These are phyloP conservation scores for Haliaeetus albicilla DNA, from an alignment of 2,797 vertebrate genomes.

Conservation along the genomic window DNA sequence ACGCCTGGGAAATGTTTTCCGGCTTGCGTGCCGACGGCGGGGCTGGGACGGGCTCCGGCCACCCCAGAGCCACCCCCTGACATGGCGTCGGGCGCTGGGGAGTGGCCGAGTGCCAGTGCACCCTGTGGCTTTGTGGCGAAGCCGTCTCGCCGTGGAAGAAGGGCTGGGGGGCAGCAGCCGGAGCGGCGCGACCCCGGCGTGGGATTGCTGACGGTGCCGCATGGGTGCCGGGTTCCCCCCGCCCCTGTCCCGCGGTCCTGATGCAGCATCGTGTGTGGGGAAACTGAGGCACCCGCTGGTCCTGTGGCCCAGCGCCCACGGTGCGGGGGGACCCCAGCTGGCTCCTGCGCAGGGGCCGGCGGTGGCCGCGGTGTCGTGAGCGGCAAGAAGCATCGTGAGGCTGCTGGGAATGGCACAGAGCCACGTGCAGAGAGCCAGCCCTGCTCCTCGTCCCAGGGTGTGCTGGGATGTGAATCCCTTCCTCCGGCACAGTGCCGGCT, in stretches of 20 bases:
- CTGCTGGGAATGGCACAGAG: not conserved
- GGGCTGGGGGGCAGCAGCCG: not conserved
- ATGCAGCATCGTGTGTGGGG: not conserved
- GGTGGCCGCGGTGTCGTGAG: not conserved
- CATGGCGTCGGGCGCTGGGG: not conserved
- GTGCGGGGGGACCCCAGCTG: not conserved
- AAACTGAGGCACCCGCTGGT: not conserved
- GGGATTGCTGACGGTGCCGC: not conserved
- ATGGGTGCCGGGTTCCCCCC: rapidly evolving
- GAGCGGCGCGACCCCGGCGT: rapidly evolving
- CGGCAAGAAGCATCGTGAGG: not conserved
- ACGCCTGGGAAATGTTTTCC: not conserved
- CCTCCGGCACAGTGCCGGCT: rapidly evolving
- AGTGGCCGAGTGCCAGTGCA: not conserved
- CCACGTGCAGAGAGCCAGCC: not conserved
- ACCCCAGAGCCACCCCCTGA: conserved; percentile 22
- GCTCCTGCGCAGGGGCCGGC: rapidly evolving
- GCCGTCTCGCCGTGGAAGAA: not conserved
- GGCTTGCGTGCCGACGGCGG: not conserved
- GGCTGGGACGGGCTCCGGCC: conserved; percentile 25
- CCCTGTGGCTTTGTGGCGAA: not conserved
- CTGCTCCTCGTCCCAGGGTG: rapidly evolving
- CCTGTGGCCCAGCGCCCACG: rapidly evolving
- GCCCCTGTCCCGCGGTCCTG: rapidly evolving
- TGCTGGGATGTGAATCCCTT: rapidly evolving